Evolutionary conservation across 2,113 vertebrate species (phyloP).

Genomic region (Perca flavescens): DNA sequence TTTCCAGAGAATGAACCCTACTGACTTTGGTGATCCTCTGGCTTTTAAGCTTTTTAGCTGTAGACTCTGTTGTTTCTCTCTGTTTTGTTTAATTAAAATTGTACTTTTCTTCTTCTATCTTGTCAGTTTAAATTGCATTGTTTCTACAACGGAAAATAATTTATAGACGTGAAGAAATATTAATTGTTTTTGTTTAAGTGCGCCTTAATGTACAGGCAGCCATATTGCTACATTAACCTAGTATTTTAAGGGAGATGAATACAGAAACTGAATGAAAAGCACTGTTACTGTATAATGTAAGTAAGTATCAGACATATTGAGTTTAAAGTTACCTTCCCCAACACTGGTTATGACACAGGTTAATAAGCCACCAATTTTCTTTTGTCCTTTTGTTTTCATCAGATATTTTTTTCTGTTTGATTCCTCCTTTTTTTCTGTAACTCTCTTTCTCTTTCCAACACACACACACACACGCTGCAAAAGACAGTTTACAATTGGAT

Average conservation of each 20-base stretch:
- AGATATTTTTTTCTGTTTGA: not conserved
- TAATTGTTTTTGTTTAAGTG: not conserved
- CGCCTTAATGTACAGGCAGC: not conserved
- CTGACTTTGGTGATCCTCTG: not conserved
- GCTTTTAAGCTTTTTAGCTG: no score
- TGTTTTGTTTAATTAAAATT: no score
- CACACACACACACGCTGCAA: slow-evolving; percentile 4
- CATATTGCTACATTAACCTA: not conserved
- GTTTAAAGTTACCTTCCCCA: not conserved
- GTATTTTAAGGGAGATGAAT: not conserved
- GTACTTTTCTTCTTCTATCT: no score
- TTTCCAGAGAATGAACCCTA: not conserved
- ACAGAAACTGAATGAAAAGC: not conserved
- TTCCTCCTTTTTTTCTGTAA: not conserved
- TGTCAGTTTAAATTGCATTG: no score
- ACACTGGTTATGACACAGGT: not conserved
- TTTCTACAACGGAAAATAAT: no score
- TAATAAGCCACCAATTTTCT: not conserved
- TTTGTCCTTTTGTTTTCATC: not conserved
- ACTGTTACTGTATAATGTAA: not conserved
- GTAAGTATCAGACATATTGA: not conserved
- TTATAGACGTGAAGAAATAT: not conserved
- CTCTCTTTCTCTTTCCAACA: not conserved
- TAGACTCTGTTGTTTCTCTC: no score
- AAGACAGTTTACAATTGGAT: slow-evolving; percentile 50